These are phyloP conservation scores for Sphaerophoria taeniata DNA, from an alignment of 2,888 invertebrate genomes.

Conservation along the genomic window DNA sequence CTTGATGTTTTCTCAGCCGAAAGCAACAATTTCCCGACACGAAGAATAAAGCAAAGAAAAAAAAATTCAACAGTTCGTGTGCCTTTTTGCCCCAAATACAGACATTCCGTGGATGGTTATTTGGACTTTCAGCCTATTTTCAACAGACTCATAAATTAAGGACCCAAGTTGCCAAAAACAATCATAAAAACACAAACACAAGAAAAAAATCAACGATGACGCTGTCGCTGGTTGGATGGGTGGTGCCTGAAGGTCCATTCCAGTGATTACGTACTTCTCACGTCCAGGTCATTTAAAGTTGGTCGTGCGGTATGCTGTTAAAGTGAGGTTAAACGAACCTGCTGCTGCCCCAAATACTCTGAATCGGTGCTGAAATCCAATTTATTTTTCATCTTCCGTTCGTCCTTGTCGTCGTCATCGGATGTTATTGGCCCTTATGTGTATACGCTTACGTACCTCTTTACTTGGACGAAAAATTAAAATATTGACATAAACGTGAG, in stretches of 20 bases:
- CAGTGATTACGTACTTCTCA: constrained; percentile 34
- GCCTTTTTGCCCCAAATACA: background rate
- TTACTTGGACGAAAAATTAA: background rate
- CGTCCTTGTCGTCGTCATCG: too few species aligned
- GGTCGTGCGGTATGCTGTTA: background rate
- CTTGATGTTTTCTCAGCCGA: background rate
- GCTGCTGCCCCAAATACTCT: background rate
- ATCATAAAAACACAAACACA: background rate
- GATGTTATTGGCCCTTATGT: background rate
- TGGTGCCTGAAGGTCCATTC: background rate
- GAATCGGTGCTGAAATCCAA: background rate
- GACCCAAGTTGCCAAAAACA: background rate
- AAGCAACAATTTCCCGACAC: background rate
- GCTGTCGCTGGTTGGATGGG: background rate
- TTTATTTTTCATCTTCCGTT: background rate
- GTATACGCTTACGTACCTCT: background rate
- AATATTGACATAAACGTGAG: background rate
- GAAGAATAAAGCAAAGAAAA: background rate
- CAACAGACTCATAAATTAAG: constrained; percentile 6
- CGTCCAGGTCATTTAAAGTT: background rate
- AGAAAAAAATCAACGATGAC: background rate
- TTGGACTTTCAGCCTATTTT: constrained; percentile 6
- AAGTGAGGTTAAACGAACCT: background rate
- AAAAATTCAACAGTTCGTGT: background rate
- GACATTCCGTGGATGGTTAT: background rate